phyloP scores from a whole-genome alignment of 2,888 invertebrate species.

The Hermaeophaga mercurialis region DNA sequence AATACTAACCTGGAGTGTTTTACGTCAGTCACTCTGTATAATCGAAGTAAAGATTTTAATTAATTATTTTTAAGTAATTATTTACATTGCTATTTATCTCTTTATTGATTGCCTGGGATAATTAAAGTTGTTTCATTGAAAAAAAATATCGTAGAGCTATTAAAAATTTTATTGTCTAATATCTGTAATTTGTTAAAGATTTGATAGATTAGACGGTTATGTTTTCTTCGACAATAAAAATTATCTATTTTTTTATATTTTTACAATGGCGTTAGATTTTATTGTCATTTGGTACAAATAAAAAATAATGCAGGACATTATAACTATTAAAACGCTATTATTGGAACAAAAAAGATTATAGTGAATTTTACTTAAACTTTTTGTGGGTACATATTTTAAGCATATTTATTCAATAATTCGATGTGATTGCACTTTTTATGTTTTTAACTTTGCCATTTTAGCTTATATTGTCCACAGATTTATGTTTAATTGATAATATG shows the following conservation, averaged over 20 bases:
- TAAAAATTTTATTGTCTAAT: too few relatives aligned
- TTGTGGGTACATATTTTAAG: too few relatives aligned
- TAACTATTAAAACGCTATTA: conserved; percentile 8
- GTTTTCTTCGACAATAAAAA: conserved; percentile 11
- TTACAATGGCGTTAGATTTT: conserved; percentile 1
- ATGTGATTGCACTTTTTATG: conserved; percentile 7
- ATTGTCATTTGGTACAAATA: conserved; percentile 27
- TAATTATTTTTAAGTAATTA: too few relatives aligned
- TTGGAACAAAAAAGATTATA: conserved; percentile 12
- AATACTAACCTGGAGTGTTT: too few relatives aligned
- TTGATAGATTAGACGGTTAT: too few relatives aligned
- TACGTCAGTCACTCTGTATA: too few relatives aligned
- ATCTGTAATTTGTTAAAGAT: too few relatives aligned
- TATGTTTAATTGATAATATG: conserved; percentile 29
- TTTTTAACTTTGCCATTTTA: conserved; percentile 33
- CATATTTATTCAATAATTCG: conserved; percentile 1
- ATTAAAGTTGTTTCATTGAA: too few relatives aligned
- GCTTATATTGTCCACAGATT: conserved; percentile 25
- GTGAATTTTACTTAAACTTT: conserved; percentile 10
- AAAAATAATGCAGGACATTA: conserved; percentile 37
- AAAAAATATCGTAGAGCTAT: too few relatives aligned
- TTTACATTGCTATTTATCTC: too few relatives aligned
- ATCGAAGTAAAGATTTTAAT: too few relatives aligned
- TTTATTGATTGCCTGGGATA: too few relatives aligned
- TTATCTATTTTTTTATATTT: neutral